Conservation (phyloP, 2,888 invertebrate genomes). For the Cataglyphis albicans region DNA sequence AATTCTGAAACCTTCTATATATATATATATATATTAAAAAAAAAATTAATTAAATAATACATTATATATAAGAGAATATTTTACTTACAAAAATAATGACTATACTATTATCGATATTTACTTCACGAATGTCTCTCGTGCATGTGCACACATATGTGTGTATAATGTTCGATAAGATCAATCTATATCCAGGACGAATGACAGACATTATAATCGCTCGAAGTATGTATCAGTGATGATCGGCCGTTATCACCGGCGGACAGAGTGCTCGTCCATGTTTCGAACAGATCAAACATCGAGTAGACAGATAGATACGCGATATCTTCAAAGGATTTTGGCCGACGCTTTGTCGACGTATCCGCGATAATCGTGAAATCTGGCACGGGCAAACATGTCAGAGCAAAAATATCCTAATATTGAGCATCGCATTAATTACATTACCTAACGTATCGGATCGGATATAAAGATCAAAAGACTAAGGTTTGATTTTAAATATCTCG, state of each 20-base stretch:
- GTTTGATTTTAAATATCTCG: background rate
- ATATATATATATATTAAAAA: background rate
- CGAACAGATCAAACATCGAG: constrained; percentile 80
- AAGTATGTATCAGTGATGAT: constrained; percentile 64
- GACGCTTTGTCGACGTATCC: constrained; percentile 74
- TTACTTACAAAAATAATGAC: constrained; percentile 14
- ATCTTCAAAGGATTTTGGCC: constrained; percentile 82
- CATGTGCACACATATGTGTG: constrained; percentile 49
- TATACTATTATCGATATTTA: constrained; percentile 27
- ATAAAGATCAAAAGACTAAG: background rate
- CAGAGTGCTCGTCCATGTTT: constrained; percentile 77
- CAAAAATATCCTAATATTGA: constrained; percentile 25
- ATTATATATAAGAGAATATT: constrained; percentile 21
- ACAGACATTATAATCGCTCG: constrained; percentile 63
- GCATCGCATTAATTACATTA: constrained; percentile 26
- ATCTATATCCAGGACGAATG: constrained; percentile 54
- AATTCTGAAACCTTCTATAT: background rate
- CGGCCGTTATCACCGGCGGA: constrained; percentile 70
- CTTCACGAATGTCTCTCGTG: constrained; percentile 8
- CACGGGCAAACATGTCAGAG: constrained; percentile 68
- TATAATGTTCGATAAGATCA: constrained; percentile 63
- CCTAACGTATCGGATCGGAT: background rate
- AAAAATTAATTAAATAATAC: background rate
- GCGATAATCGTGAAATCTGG: constrained; percentile 76
- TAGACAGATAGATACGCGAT: constrained; percentile 79